phyloP scores from a whole-genome alignment of 1,140 invertebrate species.

The Drosophila tani region DNA sequence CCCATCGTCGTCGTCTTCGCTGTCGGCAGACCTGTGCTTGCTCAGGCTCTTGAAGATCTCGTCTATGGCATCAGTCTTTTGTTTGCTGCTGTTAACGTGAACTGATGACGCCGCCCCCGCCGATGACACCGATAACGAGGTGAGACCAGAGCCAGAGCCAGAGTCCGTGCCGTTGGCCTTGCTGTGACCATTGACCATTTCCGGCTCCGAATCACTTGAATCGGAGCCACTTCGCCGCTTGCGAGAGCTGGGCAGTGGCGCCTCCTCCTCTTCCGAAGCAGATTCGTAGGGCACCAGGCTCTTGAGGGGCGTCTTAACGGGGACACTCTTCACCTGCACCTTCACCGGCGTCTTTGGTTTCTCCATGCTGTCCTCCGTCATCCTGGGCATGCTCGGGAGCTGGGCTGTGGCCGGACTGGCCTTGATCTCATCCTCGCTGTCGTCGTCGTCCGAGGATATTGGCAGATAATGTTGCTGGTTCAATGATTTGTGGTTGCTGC shows the following conservation, averaged over 20 bases:
- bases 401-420: conserved; percentile 63
- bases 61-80: conserved; percentile 81
- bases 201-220: conserved; percentile 53
- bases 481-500: conserved; percentile 44
- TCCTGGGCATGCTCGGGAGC: conserved; percentile 73
- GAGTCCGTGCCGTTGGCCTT: conserved; percentile 40
- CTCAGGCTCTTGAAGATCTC: conserved; percentile 80
- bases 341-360: conserved; percentile 60
- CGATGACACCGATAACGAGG: not conserved
- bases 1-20: conserved; percentile 41
- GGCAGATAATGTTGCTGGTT: conserved; percentile 71
- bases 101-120: conserved; percentile 48
- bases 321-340: conserved; percentile 40
- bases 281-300: conserved; percentile 83
- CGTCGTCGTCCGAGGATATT: conserved; percentile 71
- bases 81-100: conserved; percentile 67
- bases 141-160: conserved; percentile 10
- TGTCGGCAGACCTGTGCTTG: conserved; percentile 47
- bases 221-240: conserved; percentile 62
- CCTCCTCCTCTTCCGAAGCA: conserved; percentile 78
- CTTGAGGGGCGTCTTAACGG: conserved; percentile 63
- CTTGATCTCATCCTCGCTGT: conserved; percentile 54
- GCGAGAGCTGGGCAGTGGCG: conserved; percentile 52
- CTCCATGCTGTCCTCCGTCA: conserved; percentile 54
- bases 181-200: conserved; percentile 52